A percentile compares a stretch with the other conserved stretches of the same genome.
phyloP scores from a whole-genome alignment of 2,113 vertebrate species.

The Perognathus longimembris region DNA sequence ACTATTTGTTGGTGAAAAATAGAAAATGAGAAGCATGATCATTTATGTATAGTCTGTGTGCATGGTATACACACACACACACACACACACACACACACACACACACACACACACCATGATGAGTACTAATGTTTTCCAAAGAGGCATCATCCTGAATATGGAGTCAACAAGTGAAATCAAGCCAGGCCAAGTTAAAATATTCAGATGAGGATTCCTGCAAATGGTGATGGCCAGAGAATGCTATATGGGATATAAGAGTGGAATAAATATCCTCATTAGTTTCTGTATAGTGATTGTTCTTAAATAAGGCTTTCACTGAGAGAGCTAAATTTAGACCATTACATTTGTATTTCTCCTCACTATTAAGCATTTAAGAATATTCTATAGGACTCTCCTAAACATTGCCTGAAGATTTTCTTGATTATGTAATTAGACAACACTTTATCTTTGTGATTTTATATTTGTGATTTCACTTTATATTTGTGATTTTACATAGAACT shows the following conservation, averaged over 20 bases:
- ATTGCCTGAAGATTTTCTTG: neutral
- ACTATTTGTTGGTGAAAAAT: neutral
- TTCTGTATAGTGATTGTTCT: neutral
- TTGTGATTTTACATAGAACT: neutral
- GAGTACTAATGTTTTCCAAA: neutral
- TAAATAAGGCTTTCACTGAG: slow-evolving; percentile 38
- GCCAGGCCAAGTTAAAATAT: neutral
- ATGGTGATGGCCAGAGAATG: neutral
- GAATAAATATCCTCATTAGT: slow-evolving; percentile 1
- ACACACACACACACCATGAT: too few species aligned
- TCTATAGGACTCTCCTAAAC: neutral
- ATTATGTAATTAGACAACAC: neutral
- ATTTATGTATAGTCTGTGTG: too few species aligned
- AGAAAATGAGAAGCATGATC: neutral
- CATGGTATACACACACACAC: neutral
- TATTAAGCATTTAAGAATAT: slow-evolving; percentile 13
- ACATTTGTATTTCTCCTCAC: neutral
- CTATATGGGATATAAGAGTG: neutral
- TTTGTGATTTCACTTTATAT: too few species aligned
- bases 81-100: neutral
- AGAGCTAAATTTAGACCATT: neutral
- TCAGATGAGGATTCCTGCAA: neutral
- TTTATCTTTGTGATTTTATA: slow-evolving; percentile 9
- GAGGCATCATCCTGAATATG: neutral
- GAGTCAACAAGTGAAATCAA: neutral